Conservation (phyloP, 30 jellyfish, hydroid and myxozoan genomes). For the Aurelia sp. region DNA sequence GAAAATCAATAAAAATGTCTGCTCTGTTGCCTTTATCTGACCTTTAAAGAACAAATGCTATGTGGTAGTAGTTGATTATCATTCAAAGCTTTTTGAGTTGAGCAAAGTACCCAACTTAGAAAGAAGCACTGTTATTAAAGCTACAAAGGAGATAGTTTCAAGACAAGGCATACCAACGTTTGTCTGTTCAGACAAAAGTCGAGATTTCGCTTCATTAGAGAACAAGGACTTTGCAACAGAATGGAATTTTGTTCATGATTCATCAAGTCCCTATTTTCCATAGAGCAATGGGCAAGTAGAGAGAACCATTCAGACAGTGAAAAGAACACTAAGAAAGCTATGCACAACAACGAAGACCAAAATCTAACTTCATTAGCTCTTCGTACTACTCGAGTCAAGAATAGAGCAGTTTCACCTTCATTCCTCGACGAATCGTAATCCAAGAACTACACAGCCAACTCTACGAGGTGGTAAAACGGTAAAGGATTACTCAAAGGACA, state of each 20-base stretch:
- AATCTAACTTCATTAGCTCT: neutral
- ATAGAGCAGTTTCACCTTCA: neutral
- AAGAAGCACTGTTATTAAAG: no score
- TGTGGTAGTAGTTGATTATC: no score
- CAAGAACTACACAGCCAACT: constrained; percentile 52
- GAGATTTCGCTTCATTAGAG: no score
- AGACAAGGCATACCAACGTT: no score
- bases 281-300: constrained; percentile 7
- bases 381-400: neutral
- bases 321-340: constrained; percentile 15
- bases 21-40: no score
- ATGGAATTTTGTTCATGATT: neutral
- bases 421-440: constrained; percentile 23
- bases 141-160: no score
- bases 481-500: neutral
- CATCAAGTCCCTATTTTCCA: constrained; percentile 8
- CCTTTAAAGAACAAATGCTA: no score
- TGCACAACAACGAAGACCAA: neutral
- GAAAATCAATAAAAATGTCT: no score
- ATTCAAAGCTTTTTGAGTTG: no score
- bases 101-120: no score
- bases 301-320: constrained; percentile 23
- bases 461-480: neutral
- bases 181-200: no score
- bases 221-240: neutral